These are phyloP conservation scores for Phengaris arion DNA, from an alignment of 2,888 invertebrate genomes.

Conservation along the genomic window DNA sequence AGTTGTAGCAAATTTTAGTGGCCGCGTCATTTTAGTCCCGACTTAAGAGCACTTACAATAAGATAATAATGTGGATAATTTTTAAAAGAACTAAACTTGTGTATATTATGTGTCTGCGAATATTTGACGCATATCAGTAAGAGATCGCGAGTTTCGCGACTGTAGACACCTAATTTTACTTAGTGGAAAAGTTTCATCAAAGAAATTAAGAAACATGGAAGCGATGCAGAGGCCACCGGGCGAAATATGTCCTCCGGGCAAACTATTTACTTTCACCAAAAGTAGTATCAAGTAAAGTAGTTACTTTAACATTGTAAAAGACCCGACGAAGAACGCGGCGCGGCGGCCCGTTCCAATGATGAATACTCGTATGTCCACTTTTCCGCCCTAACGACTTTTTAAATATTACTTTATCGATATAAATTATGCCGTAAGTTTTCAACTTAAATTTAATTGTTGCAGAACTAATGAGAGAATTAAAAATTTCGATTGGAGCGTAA, in stretches of 20 bases:
- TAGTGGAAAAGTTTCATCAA: background rate
- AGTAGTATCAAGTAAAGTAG: slow-evolving; percentile 12
- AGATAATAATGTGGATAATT: no score
- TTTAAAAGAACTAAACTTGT: no score
- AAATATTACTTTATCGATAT: slow-evolving; percentile 24
- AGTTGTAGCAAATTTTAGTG: background rate
- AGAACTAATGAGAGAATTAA: background rate
- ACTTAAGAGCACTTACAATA: no score
- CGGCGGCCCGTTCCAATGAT: background rate
- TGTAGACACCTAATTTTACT: background rate
- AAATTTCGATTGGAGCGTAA: background rate
- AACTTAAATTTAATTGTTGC: slow-evolving; percentile 7
- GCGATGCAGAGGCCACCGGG: background rate
- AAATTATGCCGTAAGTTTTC: slow-evolving; percentile 22
- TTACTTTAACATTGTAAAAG: slow-evolving; percentile 25
- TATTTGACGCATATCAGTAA: background rate
- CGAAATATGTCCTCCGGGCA: background rate
- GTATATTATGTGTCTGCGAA: no score
- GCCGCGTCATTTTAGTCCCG: no score
- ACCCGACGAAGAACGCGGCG: background rate
- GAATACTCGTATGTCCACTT: slow-evolving; percentile 8
- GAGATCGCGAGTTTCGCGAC: background rate
- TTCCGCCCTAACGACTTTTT: slow-evolving; percentile 19
- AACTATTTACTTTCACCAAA: slow-evolving; percentile 21
- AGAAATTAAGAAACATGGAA: slow-evolving; percentile 5